phyloP scores from a whole-genome alignment of 92 coral and sea anemone species.

The Pocillopora meandrina region DNA sequence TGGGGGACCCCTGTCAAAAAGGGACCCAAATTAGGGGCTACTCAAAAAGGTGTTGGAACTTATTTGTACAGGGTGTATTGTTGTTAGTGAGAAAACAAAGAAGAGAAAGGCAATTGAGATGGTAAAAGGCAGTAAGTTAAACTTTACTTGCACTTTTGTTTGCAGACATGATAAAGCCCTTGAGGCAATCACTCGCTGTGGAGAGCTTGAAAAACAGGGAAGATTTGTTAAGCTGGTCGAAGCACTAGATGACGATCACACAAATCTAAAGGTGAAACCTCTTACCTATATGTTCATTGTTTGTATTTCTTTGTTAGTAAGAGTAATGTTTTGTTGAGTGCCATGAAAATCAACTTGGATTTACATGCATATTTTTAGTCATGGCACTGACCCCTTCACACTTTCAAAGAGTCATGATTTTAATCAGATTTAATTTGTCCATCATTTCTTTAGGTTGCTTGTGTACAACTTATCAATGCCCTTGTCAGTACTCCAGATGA shows the following conservation, averaged over 20 bases:
- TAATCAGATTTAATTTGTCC: background rate
- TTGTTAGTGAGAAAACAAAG: too few relatives aligned
- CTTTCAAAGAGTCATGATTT: too few relatives aligned
- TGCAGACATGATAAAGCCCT: slow-evolving; percentile 88
- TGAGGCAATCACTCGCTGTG: slow-evolving; percentile 91
- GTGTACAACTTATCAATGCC: slow-evolving; percentile 95
- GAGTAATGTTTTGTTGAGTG: too few relatives aligned
- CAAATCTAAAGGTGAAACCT: slow-evolving; percentile 76
- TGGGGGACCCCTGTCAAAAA: too few relatives aligned
- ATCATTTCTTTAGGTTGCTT: slow-evolving; percentile 75
- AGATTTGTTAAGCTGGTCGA: slow-evolving; percentile 91
- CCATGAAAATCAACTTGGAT: too few relatives aligned
- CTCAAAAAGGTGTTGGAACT: too few relatives aligned
- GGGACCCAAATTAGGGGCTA: too few relatives aligned
- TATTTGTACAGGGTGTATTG: too few relatives aligned
- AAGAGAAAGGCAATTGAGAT: too few relatives aligned
- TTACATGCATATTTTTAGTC: background rate
- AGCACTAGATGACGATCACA: slow-evolving; percentile 87
- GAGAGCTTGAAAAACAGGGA: slow-evolving; percentile 89
- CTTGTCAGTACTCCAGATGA: slow-evolving; percentile 96
- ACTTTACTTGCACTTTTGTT: background rate
- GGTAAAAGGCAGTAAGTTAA: too few relatives aligned
- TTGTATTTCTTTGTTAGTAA: background rate
- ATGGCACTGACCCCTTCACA: background rate
- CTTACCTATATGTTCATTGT: background rate